Conservation (phyloP, 2,113 vertebrate species). For the Xenopus laevis region DNA sequence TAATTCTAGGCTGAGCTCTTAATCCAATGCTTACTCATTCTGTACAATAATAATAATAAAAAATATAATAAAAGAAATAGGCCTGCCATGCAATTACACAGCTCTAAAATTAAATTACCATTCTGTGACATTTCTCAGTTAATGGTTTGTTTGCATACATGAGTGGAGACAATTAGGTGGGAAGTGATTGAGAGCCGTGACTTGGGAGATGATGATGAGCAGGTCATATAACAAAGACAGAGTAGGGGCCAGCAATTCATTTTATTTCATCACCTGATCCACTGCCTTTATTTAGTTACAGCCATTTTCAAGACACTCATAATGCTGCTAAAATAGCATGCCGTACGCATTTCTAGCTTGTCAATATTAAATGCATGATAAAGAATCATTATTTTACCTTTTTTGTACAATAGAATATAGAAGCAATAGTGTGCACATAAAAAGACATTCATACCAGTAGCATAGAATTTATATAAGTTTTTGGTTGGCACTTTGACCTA, state of each 20-base stretch:
- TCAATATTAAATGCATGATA: too few species aligned
- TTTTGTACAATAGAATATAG: too few species aligned
- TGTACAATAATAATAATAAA: constrained; percentile 41
- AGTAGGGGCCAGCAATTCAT: background rate
- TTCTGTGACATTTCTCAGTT: constrained; percentile 62
- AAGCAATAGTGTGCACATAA: too few species aligned
- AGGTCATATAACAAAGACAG: background rate
- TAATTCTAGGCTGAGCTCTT: constrained; percentile 57
- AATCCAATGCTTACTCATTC: constrained; percentile 61
- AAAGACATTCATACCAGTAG: too few species aligned
- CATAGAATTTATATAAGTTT: too few species aligned
- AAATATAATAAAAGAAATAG: constrained; percentile 41
- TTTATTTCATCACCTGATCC: background rate
- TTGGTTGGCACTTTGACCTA: too few species aligned
- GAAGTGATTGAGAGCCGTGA: constrained; percentile 52
- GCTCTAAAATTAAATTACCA: constrained; percentile 66
- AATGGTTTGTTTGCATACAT: constrained; percentile 65
- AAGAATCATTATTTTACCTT: too few species aligned
- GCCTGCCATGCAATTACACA: constrained; percentile 52
- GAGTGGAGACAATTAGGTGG: constrained; percentile 65
- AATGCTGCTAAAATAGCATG: too few species aligned
- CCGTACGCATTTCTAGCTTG: too few species aligned
- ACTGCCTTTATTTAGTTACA: background rate
- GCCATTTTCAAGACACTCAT: too few species aligned
- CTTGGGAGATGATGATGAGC: constrained; percentile 53